A percentile compares a stretch with the other conserved stretches of the same genome.
phyloP scores from a whole-genome alignment of 2,113 vertebrate species.

The Nycticebus coucang region DNA sequence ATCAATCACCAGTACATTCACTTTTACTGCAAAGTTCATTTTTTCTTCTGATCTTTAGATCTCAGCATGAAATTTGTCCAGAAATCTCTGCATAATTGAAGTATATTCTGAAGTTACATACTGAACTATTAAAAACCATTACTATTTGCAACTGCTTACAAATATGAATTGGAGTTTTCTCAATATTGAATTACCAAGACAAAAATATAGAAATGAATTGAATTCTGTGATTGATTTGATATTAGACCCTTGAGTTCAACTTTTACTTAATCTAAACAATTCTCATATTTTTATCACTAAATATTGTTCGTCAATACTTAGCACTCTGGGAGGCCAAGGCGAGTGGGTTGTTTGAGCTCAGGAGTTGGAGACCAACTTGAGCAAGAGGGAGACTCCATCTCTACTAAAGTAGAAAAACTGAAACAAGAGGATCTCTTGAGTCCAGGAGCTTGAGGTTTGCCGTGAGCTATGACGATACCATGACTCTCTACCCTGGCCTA shows the following conservation, averaged over 20 bases:
- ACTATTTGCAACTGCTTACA: constrained; percentile 20
- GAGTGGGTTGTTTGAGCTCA: no score
- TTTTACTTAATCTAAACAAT: constrained; percentile 17
- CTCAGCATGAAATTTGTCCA: constrained; percentile 22
- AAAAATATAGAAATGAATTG: constrained; percentile 43
- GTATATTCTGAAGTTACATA: constrained; percentile 6
- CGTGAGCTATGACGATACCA: no score
- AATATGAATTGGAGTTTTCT: constrained; percentile 20
- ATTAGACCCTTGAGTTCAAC: constrained; percentile 13
- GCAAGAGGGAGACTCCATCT: no score
- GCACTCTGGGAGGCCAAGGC: no score
- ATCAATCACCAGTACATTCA: background rate
- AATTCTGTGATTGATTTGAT: constrained; percentile 6
- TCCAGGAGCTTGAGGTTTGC: no score
- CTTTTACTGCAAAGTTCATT: background rate
- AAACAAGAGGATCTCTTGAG: no score
- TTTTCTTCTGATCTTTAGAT: constrained; percentile 6
- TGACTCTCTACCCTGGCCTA: no score
- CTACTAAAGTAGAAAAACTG: no score
- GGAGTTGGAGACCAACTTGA: no score
- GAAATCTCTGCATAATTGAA: background rate
- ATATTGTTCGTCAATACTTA: background rate
- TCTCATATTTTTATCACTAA: constrained; percentile 33
- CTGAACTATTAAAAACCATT: constrained; percentile 18
- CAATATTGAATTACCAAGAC: background rate